Evolutionary conservation across 2,888 invertebrate species (phyloP).

Genomic region (Metacarcinus magister): DNA sequence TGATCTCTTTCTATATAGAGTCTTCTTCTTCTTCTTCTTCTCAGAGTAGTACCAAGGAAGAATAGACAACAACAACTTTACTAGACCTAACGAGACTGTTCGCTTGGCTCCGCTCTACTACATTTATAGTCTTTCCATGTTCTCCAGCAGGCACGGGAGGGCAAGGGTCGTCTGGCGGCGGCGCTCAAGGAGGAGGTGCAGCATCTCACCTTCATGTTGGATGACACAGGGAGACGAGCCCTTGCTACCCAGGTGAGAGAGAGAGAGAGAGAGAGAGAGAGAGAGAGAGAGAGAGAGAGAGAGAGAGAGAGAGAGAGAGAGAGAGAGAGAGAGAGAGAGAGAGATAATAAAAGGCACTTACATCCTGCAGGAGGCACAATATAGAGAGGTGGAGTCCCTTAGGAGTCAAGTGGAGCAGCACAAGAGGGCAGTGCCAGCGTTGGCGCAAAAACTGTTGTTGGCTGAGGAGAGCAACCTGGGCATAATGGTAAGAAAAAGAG

Average conservation of each 20-base stretch:
- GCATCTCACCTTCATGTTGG: conserved; percentile 34
- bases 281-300: conserved; percentile 27
- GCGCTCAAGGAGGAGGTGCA: conserved; percentile 20
- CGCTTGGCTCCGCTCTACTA: background rate
- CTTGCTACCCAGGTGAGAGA: background rate
- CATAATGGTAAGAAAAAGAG: conserved; percentile 15
- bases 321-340: background rate
- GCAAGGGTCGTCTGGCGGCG: background rate
- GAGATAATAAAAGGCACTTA: too few relatives aligned
- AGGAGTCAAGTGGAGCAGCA: background rate
- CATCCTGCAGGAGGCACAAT: conserved; percentile 11
- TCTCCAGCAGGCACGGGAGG: background rate
- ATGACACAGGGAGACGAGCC: conserved; percentile 9
- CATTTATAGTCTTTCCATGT: background rate
- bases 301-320: background rate
- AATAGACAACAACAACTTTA: too few relatives aligned
- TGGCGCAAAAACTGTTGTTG: background rate
- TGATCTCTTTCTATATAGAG: too few relatives aligned
- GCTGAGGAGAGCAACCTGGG: background rate
- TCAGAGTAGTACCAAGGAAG: too few relatives aligned
- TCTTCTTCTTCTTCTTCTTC: too few relatives aligned
- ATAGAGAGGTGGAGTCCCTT: background rate
- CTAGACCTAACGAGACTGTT: too few relatives aligned
- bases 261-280: conserved; percentile 35
- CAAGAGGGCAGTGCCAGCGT: background rate